phyloP scores from a whole-genome alignment of 2,888 invertebrate genomes.

The Pinctada fucata region DNA sequence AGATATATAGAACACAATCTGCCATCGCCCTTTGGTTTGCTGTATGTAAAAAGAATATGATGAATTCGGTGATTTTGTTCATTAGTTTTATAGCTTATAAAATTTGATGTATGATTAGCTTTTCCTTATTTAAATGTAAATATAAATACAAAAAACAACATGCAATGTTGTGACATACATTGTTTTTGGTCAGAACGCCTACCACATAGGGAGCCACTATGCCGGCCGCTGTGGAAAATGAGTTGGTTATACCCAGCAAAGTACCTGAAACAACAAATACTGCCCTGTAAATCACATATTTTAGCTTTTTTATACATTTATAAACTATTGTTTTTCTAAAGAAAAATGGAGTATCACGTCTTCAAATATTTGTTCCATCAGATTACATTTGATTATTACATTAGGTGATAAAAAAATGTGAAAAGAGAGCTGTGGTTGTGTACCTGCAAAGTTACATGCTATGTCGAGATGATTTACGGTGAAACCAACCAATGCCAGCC shows the following conservation, averaged over 20 bases:
- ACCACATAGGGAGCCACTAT: not conserved
- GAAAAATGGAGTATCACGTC: no score
- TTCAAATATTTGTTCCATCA: no score
- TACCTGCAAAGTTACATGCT: slow-evolving; percentile 5
- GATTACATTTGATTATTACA: no score
- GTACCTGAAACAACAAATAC: not conserved
- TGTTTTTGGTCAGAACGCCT: not conserved
- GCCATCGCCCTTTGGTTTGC: slow-evolving; percentile 88
- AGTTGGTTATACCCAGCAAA: slow-evolving; percentile 1
- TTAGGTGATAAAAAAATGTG: no score
- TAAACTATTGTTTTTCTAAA: no score
- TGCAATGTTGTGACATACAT: not conserved
- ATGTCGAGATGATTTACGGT: not conserved
- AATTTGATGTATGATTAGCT: no score
- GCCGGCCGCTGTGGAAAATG: slow-evolving; percentile 1
- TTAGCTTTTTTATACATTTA: no score
- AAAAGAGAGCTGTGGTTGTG: not conserved
- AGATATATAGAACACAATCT: slow-evolving; percentile 90
- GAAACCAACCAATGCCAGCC: not conserved
- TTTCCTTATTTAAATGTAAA: no score
- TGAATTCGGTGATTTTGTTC: no score
- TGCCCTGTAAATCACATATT: not conserved
- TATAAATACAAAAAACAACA: no score
- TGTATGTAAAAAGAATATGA: slow-evolving; percentile 51
- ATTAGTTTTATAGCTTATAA: no score